Percentiles rank a stretch among this genome's conserved stretches.
Evolutionary conservation across 2,888 invertebrate species (phyloP).

Genomic region (Hecatera dysodea): DNA sequence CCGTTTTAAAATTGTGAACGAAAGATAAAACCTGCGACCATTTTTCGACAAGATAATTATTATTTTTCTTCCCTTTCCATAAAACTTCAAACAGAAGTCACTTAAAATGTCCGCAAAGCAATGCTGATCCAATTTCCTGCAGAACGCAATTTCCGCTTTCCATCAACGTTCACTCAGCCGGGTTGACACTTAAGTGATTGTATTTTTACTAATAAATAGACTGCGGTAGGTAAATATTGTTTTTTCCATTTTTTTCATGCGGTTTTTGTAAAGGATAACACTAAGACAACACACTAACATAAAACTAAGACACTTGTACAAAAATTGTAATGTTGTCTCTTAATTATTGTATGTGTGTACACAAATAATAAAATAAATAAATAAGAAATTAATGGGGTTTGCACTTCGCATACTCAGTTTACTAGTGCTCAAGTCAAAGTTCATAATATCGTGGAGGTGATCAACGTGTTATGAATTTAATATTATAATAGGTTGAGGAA

Average conservation of each 20-base stretch:
- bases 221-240: conserved; percentile 23
- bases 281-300: too few species aligned
- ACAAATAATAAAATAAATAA: too few species aligned
- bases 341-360: too few species aligned
- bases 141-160: conserved; percentile 50
- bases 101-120: conserved; percentile 28
- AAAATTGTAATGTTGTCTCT: too few species aligned
- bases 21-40: background rate
- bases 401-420: background rate
- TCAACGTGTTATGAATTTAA: background rate
- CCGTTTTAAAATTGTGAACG: background rate
- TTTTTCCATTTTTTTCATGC: background rate
- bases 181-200: conserved; percentile 47
- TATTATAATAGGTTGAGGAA: too few species aligned
- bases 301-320: too few species aligned
- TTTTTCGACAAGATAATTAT: background rate
- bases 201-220: conserved; percentile 40
- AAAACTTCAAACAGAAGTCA: conserved; percentile 30
- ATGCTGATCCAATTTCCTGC: conserved; percentile 36
- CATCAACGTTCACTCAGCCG: conserved; percentile 35
- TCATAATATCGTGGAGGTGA: background rate
- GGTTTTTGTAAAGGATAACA: background rate
- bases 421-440: background rate
- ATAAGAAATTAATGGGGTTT: background rate
- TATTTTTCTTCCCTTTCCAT: background rate